Evolutionary conservation across 1,140 invertebrate genomes (phyloP), one percentile per base, ranked within the genome.

Genomic region (Zaprionus lachaisei): DNA sequence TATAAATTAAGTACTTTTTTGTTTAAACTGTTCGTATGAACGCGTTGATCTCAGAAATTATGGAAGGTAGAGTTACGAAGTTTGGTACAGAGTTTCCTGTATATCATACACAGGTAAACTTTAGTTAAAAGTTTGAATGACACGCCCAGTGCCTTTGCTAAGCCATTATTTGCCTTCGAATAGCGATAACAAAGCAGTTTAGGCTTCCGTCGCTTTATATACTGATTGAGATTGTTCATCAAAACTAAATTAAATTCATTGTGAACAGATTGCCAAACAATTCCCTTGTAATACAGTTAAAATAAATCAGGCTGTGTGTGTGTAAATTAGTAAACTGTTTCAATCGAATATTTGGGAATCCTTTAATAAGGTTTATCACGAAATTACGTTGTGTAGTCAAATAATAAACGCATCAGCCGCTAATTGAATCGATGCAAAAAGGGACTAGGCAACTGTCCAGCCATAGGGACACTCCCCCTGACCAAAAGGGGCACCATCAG

Each of bases 341-440:
- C n/a, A 7, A 47, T 47, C 0, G n/a, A 17, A 7, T 47, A 47
- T 7, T 11, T 47, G 2, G 41, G 41, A 47, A 17, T 47, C 5
- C 41, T 47, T 47, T 47, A 47, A 47, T 17, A 47, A 2, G 7
- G 41, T 47, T 41, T 41, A 41, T 41, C 38, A 41, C 14, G 14
- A 38, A n/a, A 47, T 47, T 22, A 47, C 28, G 26, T 31, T 67
- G 26, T 12, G 57, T 22, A 28, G 31, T n/a, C 2, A 61, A 49
- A 24, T 70, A 51, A n/a, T 61, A 24, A 24, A 7, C 11, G 44
- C 24, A 24, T 4, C 24, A 47, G 24, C 4, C 55, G 56, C 55
- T 73, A 67, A 75, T 75, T 70, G 58, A 63, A 75, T 69, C 62
- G 58, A 57, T 31, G 31, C 28, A 22, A 17, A 17, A 49, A 49